phyloP scores from a whole-genome alignment of 1,140 invertebrate species.

The Alviniconcha marisindica region DNA sequence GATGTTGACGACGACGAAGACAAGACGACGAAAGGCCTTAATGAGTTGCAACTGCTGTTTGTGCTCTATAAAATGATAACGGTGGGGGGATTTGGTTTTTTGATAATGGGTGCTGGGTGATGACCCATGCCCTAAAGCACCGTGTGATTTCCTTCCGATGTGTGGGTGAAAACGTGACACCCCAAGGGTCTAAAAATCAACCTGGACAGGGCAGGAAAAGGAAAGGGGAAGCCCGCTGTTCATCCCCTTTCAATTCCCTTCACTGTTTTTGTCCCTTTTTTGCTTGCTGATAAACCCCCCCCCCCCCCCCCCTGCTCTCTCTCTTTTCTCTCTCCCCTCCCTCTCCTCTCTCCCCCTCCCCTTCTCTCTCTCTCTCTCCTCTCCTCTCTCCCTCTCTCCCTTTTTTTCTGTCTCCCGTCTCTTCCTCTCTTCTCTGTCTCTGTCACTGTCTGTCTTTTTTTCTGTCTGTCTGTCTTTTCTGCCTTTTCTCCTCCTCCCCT shows the following conservation, averaged over 20 bases:
- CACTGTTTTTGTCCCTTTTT: too few relatives aligned
- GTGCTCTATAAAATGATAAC: background rate
- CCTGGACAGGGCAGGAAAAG: background rate
- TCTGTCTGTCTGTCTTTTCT: too few relatives aligned
- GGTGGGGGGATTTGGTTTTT: background rate
- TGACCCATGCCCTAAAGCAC: background rate
- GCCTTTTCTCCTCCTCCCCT: too few relatives aligned
- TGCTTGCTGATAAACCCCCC: too few relatives aligned
- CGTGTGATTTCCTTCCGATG: background rate
- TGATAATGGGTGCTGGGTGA: background rate
- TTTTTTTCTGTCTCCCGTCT: background rate
- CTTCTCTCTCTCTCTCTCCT: background rate
- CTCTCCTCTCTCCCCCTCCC: background rate
- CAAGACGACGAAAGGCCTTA: too few relatives aligned
- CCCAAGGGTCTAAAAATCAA: slow-evolving; percentile 9
- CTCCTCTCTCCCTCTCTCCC: background rate
- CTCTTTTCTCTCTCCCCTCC: background rate
- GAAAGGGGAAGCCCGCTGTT: background rate
- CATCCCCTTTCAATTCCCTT: background rate
- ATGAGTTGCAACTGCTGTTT: too few relatives aligned
- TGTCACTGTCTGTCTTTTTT: background rate
- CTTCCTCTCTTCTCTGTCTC: background rate
- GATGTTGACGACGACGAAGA: too few relatives aligned
- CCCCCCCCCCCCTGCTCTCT: background rate
- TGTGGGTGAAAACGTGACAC: background rate